These are phyloP conservation scores for Galendromus occidentalis DNA, from an alignment of 1,140 invertebrate genomes.

Conservation along the genomic window DNA sequence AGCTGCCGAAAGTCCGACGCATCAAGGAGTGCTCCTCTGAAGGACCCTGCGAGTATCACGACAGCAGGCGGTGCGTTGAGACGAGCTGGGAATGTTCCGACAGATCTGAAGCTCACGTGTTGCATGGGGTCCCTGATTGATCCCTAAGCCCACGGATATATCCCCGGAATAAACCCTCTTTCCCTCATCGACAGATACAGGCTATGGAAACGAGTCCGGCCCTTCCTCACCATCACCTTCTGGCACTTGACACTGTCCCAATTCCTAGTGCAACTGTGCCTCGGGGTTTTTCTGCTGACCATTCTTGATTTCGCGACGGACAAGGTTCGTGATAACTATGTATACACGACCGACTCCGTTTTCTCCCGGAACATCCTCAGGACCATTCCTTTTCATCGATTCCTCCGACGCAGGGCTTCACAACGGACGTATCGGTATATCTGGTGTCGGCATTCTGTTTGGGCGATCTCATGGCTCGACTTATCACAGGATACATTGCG, in stretches of 20 bases:
- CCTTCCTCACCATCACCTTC: conserved; percentile 4
- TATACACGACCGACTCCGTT: background rate
- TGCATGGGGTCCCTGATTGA: too few species aligned
- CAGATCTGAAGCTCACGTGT: too few species aligned
- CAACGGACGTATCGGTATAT: background rate
- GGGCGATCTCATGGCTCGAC: conserved; percentile 5
- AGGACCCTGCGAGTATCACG: conserved; percentile 4
- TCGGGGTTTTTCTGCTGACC: background rate
- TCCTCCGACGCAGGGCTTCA: background rate
- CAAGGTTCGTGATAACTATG: background rate
- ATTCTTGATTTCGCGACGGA: conserved; percentile 4
- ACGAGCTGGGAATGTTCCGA: too few species aligned
- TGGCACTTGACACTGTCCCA: conserved; percentile 1
- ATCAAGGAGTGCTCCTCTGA: background rate
- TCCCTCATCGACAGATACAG: background rate
- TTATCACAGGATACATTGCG: background rate
- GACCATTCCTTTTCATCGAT: background rate
- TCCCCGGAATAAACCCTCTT: too few species aligned
- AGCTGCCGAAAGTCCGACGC: background rate
- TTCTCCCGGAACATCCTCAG: background rate
- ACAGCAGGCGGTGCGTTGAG: background rate
- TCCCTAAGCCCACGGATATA: too few species aligned
- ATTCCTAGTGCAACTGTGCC: background rate
- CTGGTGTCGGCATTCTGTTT: background rate
- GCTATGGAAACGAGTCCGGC: background rate